Evolutionary conservation across 2,113 vertebrate genomes (phyloP), one percentile per base, ranked within the genome.

Genomic region (Cebus imitator): DNA sequence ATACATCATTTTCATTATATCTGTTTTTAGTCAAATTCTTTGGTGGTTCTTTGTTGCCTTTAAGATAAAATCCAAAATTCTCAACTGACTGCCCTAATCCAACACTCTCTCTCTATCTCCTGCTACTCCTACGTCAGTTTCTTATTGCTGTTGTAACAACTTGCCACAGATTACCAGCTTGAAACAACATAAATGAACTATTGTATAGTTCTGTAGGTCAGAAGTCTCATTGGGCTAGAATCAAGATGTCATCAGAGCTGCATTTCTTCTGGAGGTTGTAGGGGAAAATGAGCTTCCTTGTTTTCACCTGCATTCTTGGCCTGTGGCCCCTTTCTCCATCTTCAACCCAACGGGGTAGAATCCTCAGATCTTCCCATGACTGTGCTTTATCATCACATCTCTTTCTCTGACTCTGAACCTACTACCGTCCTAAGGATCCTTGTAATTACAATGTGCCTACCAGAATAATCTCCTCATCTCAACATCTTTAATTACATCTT

Each of bases 61-160:
- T 91, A n/a, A 73, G 27, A 84, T 79, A 35, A 91, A 94, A 84
- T 80, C 20, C 8, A 82, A 48, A 86, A 18, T 96, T 95, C 76
- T 97, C 82, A 23, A 55, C 21, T 3, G 32, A 61, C 25, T 83
- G 32, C 5, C n/a, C n/a, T 57, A 45, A 70, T 76, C 20, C 7
- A 89, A 48, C 25, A 18, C 10, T 12, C 43, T 76, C 25, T 78
- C 6, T 82, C 21, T 18, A 13, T 30, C 37, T 32, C 55, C 30
- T 23, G 6, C 5, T 68, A 4, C 5, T 5, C 2, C 6, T 35
- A 3, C 13, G 17, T 37, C 11, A 2, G 4, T 70, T 95, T 96
- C 58, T 27, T 37, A 32, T 25, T 80, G 61, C 35, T 45, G 3
- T 27, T 78, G 18, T 55, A 76, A 83, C 61, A 97, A 61, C 58